These are phyloP conservation scores for Petrolisthes manimaculis DNA, from an alignment of 2,888 invertebrate species.

Conservation along the genomic window DNA sequence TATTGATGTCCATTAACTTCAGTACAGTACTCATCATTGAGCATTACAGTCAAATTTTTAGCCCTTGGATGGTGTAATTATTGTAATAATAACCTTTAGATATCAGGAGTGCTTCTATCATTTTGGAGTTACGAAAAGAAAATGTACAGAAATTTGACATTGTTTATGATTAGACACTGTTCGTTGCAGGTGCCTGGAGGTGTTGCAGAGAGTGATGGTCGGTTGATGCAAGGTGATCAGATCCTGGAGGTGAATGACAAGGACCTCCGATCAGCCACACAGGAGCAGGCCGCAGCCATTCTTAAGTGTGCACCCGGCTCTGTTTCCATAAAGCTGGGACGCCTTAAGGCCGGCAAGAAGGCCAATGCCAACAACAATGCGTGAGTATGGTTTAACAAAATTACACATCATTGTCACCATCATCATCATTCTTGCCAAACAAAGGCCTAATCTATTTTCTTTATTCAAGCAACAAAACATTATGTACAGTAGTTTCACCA, in stretches of 20 bases:
- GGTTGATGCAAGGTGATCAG: slow-evolving; percentile 92
- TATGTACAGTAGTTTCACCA: too few species aligned
- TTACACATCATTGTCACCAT: too few species aligned
- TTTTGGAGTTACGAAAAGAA: too few species aligned
- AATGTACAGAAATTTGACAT: too few species aligned
- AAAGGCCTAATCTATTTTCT: background rate
- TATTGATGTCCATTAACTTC: too few species aligned
- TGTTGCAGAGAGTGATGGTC: slow-evolving; percentile 86
- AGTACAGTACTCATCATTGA: too few species aligned
- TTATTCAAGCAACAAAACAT: too few species aligned
- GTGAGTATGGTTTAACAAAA: slow-evolving; percentile 35
- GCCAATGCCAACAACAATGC: slow-evolving; percentile 57
- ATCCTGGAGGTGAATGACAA: slow-evolving; percentile 90
- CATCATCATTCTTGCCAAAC: background rate
- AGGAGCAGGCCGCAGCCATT: slow-evolving; percentile 88
- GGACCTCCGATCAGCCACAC: slow-evolving; percentile 79
- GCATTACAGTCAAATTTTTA: too few species aligned
- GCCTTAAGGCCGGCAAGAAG: slow-evolving; percentile 79
- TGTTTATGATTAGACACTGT: background rate
- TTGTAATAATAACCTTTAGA: too few species aligned
- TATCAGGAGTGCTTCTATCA: too few species aligned
- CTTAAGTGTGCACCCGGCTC: slow-evolving; percentile 89
- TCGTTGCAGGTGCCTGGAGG: slow-evolving; percentile 84
- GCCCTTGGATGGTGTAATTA: too few species aligned
- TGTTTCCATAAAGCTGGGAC: slow-evolving; percentile 84